A percentile compares a stretch with the other conserved stretches of the same genome.
phyloP scores from a whole-genome alignment of 2,888 invertebrate species.

The Eupithecia dodoneata region DNA sequence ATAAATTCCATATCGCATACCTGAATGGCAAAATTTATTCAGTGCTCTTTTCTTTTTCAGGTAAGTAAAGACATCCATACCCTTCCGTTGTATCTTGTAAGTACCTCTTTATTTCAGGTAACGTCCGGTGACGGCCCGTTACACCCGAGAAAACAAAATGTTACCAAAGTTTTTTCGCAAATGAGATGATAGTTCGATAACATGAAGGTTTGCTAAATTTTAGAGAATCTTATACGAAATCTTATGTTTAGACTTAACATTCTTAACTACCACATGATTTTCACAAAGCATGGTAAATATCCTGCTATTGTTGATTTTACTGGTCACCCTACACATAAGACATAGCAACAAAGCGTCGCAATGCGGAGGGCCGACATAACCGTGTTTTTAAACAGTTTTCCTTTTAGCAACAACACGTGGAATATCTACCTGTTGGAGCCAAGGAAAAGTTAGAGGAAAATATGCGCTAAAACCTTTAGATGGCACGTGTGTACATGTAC shows the following conservation, averaged over 20 bases:
- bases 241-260: background rate
- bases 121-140: no score
- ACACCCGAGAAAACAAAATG: background rate
- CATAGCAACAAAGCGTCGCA: conserved; percentile 23
- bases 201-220: background rate
- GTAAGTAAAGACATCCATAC: background rate
- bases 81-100: background rate
- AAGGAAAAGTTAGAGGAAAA: background rate
- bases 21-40: background rate
- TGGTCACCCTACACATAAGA: conserved; percentile 25
- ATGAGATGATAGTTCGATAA: background rate
- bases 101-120: background rate
- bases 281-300: background rate
- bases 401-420: conserved; percentile 3
- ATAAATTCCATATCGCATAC: background rate
- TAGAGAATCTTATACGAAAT: no score
- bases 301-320: background rate
- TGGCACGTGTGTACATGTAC: background rate
- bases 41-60: background rate
- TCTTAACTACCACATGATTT: background rate
- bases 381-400: conserved; percentile 13
- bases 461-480: background rate
- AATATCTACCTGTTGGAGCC: background rate
- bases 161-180: background rate
- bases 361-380: conserved; percentile 14